Base-by-base conservation (phyloP, 2,888 invertebrate species). In the Epinotia bilunana region DNA sequence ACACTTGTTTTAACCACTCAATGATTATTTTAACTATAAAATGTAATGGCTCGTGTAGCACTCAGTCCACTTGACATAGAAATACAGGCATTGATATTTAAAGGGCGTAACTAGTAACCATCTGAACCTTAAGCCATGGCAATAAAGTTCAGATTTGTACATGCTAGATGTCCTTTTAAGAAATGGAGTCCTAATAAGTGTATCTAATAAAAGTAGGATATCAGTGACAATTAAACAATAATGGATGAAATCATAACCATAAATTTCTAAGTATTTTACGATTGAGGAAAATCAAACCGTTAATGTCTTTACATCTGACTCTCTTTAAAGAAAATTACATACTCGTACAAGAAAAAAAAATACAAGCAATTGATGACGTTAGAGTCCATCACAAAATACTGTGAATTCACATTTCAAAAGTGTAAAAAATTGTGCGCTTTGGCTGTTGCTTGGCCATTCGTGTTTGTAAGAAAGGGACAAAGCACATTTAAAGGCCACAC, bases 61-160 rank as follows among this genome's bases (percentile, higher is more conserved):
- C 53, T 65, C 28, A 55, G 13, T 2, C 67, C 67, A 67, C 67
- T 67, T 67, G 67, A 67, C 55, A 67, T 55, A 67, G 9, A 57
- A 55, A 39, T 57, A 53, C 53, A n/a, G n/a, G 7, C 0, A 13
- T 20, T 3, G 6, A 57, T n/a, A 0, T 5, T 33, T 2, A 67
- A 55, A 57, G 6, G 55, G 13, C 55, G 3, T 57, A 57, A 39
- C 1, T 67, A 39, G 43, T 13, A 4, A 20, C 20, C 13, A 46
- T 20, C 43, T n/a, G 53, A n/a, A 43, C 16, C 18, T 18, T 62
- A 11, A 16, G n/a, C 0, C 33, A 11, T 62, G 18, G 18, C n/a
- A 13, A 46, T 23, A 63, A 20, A 7, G 20, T 20, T 46, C 16
- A 63, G 20, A 16, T 2, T 63, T 63, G 4, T 0, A 53, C 7